Percentiles rank a stretch among this genome's conserved stretches.
These are phyloP conservation scores for Gobius niger DNA, from an alignment of 2,113 vertebrate species.

Conservation along the genomic window DNA sequence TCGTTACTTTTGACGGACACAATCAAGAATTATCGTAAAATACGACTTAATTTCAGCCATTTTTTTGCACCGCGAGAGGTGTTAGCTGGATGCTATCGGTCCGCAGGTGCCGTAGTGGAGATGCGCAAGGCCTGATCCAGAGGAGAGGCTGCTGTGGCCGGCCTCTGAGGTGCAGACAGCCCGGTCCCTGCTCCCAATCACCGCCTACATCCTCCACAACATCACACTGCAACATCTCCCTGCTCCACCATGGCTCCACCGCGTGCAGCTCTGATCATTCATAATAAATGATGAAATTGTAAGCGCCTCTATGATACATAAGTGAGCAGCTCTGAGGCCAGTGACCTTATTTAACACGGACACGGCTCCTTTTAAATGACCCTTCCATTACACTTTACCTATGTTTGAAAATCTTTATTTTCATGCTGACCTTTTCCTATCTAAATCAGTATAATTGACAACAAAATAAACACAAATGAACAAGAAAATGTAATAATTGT, in stretches of 20 bases:
- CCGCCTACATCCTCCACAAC: background rate
- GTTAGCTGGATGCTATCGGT: constrained; percentile 57
- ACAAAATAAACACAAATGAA: too few relatives aligned
- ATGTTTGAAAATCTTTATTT: too few relatives aligned
- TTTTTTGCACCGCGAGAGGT: constrained; percentile 34
- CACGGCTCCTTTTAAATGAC: too few relatives aligned
- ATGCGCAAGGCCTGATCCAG: constrained; percentile 42
- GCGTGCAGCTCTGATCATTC: background rate
- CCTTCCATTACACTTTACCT: too few relatives aligned
- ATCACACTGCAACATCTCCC: background rate
- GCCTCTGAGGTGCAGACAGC: constrained; percentile 20
- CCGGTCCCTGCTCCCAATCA: background rate
- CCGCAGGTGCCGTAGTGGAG: constrained; percentile 4
- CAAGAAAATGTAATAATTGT: too few relatives aligned
- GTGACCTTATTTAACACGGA: constrained; percentile 18
- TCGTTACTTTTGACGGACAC: background rate
- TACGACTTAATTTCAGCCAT: constrained; percentile 23
- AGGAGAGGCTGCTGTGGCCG: constrained; percentile 20
- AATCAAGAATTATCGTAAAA: background rate
- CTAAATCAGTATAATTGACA: too few relatives aligned
- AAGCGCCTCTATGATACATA: background rate
- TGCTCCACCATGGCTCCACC: constrained; percentile 3
- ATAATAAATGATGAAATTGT: background rate
- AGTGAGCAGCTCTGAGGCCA: background rate
- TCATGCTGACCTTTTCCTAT: too few relatives aligned